Percentiles rank a stretch among this genome's conserved stretches.
Evolutionary conservation across 2,113 vertebrate species (phyloP).

Genomic region (Anguilla rostrata): DNA sequence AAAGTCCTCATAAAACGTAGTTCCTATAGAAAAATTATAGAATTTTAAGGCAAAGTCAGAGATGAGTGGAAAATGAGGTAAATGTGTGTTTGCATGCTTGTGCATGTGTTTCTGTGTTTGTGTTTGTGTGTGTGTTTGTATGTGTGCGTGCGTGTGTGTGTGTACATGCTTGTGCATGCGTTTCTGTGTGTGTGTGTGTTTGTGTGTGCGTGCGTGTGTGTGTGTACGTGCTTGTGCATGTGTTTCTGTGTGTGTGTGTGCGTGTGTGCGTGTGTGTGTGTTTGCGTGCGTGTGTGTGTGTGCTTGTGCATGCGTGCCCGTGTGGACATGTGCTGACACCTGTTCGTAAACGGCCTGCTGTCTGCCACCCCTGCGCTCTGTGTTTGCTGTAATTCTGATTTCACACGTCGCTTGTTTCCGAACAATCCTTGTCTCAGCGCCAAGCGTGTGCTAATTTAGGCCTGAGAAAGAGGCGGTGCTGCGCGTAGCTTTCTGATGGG

Average conservation of each 20-base stretch:
- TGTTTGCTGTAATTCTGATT: constrained; percentile 61
- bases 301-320: not conserved
- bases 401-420: constrained; percentile 38
- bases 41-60: not conserved
- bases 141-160: not conserved
- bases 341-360: constrained; percentile 31
- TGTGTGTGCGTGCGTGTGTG: not conserved
- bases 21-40: constrained; percentile 29
- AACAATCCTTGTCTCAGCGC: constrained; percentile 44
- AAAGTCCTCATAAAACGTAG: not conserved
- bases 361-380: constrained; percentile 38
- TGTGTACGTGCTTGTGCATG: not conserved
- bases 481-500: constrained; percentile 39
- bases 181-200: not conserved
- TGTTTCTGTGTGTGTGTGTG: constrained; percentile 2
- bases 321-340: constrained; percentile 33
- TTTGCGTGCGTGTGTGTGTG: not conserved
- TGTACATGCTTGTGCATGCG: not conserved
- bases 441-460: constrained; percentile 55
- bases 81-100: not conserved
- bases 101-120: not conserved
- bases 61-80: not conserved
- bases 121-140: not conserved
- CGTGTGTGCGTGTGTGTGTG: not conserved
- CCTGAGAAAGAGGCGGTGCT: constrained; percentile 52